Evolutionary conservation across 2,888 invertebrate genomes (phyloP).

Genomic region (Cepaea hortensis): DNA sequence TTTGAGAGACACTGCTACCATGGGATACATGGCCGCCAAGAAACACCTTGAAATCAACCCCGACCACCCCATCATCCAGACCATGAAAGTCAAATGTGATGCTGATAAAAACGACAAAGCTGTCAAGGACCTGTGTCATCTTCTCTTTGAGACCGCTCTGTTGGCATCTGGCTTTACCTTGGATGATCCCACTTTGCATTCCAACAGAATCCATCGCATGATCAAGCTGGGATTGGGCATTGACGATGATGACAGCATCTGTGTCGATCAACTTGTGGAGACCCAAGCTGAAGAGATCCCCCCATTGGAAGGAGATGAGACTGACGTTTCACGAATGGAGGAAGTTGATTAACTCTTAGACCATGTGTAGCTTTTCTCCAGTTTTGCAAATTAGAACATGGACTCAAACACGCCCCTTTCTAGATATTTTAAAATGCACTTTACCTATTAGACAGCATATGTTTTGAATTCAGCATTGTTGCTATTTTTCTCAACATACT

Average conservation of each 20-base stretch:
- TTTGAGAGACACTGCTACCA: conserved; percentile 95
- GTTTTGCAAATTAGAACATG: background rate
- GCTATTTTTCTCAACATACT: too few relatives aligned
- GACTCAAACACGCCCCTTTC: background rate
- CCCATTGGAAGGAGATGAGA: conserved; percentile 86
- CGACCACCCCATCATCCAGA: conserved; percentile 94
- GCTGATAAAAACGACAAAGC: conserved; percentile 98
- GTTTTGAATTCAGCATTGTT: too few relatives aligned
- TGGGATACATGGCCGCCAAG: conserved; percentile 99
- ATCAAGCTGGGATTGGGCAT: conserved; percentile 96
- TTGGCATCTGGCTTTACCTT: conserved; percentile 96
- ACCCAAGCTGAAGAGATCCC: conserved; percentile 82
- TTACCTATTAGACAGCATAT: too few relatives aligned
- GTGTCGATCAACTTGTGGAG: conserved; percentile 76
- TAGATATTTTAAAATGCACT: too few relatives aligned
- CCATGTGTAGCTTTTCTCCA: background rate
- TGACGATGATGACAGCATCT: conserved; percentile 90
- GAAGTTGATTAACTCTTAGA: conserved; percentile 87
- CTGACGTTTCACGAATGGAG: conserved; percentile 98
- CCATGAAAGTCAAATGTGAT: conserved; percentile 91
- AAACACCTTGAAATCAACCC: conserved; percentile 99
- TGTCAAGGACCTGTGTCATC: conserved; percentile 96
- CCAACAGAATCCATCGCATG: conserved; percentile 97
- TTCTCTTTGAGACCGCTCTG: conserved; percentile 96
- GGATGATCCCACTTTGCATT: conserved; percentile 92